Percentiles rank a stretch among this genome's conserved stretches.
These are phyloP conservation scores for Cyclophora punctaria DNA, from an alignment of 2,888 invertebrate species.

Conservation along the genomic window DNA sequence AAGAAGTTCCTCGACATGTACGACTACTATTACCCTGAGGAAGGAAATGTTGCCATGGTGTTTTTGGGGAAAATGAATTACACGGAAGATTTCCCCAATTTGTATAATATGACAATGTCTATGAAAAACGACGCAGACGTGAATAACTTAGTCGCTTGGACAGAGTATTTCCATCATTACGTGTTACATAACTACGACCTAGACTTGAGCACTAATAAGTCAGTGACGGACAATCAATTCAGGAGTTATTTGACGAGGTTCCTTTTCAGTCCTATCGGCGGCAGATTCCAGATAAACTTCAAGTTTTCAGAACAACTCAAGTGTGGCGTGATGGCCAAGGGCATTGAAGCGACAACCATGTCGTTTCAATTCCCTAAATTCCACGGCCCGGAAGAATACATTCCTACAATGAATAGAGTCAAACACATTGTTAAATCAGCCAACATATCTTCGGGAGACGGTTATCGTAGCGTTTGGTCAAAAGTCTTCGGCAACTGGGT, in stretches of 20 bases:
- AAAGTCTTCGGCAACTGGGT: slow-evolving; percentile 84
- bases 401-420: slow-evolving; percentile 82
- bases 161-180: slow-evolving; percentile 78
- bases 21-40: slow-evolving; percentile 78
- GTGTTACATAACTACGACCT: slow-evolving; percentile 71
- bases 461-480: slow-evolving; percentile 81
- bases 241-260: slow-evolving; percentile 79
- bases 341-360: slow-evolving; percentile 77
- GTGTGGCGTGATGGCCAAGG: slow-evolving; percentile 77
- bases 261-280: slow-evolving; percentile 80
- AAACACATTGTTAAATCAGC: slow-evolving; percentile 72
- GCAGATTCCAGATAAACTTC: slow-evolving; percentile 80
- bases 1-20: slow-evolving; percentile 75
- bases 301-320: slow-evolving; percentile 74
- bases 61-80: slow-evolving; percentile 81
- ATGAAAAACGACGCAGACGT: slow-evolving; percentile 72
- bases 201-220: slow-evolving; percentile 64
- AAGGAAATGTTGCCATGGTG: slow-evolving; percentile 77
- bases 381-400: slow-evolving; percentile 77
- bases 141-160: slow-evolving; percentile 77
- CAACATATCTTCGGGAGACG: slow-evolving; percentile 76
- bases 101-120: slow-evolving; percentile 70
- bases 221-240: slow-evolving; percentile 72
- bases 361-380: slow-evolving; percentile 78
- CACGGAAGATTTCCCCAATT: slow-evolving; percentile 73